phyloP scores from a whole-genome alignment of 2,113 vertebrate species.

The Platysternon megacephalum region DNA sequence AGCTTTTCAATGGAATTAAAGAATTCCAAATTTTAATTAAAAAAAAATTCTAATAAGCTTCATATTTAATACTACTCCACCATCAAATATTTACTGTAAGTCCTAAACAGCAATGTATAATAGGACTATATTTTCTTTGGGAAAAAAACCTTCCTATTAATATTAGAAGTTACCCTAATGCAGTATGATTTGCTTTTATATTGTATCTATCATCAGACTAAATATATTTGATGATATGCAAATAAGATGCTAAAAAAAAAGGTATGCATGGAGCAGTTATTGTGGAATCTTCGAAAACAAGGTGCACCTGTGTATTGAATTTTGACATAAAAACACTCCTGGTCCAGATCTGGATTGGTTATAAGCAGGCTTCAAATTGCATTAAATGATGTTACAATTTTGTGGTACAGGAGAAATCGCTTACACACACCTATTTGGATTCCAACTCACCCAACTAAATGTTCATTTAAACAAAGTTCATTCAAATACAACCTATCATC shows the following conservation, averaged over 20 bases:
- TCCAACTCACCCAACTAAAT: background rate
- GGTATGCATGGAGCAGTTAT: background rate
- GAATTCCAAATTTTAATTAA: background rate
- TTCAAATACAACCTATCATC: background rate
- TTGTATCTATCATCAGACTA: background rate
- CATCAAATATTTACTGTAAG: background rate
- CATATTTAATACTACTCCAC: background rate
- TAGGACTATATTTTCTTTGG: background rate
- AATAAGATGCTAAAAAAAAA: background rate
- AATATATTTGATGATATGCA: background rate
- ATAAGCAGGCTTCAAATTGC: background rate
- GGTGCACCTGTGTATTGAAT: background rate
- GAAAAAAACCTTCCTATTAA: background rate
- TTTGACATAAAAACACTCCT: background rate
- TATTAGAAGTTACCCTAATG: background rate
- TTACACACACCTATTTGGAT: background rate
- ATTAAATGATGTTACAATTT: background rate
- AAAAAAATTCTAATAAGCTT: background rate
- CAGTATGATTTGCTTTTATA: background rate
- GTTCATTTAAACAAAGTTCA: background rate
- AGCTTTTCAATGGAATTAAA: background rate
- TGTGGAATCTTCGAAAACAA: background rate
- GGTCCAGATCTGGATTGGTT: background rate
- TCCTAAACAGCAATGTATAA: background rate
- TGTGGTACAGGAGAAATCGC: background rate